phyloP scores from a whole-genome alignment of 1,140 invertebrate genomes.

The Battus philenor region DNA sequence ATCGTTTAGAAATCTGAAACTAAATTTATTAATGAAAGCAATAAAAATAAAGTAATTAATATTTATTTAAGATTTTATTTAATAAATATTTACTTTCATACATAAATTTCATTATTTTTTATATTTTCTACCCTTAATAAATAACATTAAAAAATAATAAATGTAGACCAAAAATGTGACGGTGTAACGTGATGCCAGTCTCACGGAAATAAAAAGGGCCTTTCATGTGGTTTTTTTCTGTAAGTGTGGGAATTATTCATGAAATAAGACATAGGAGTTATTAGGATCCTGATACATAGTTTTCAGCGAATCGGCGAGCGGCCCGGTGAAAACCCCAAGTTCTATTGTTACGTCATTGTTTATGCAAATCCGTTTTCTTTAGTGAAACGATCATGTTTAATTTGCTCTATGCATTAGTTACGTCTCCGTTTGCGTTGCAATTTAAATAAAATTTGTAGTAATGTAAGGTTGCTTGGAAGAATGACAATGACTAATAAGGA shows the following conservation, averaged over 20 bases:
- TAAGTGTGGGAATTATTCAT: constrained; percentile 5
- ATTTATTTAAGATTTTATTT: too few relatives aligned
- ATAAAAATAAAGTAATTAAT: too few relatives aligned
- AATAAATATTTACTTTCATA: too few relatives aligned
- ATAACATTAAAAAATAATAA: too few relatives aligned
- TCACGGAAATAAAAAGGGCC: constrained; percentile 1
- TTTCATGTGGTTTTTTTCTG: constrained; percentile 5
- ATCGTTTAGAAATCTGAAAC: too few relatives aligned
- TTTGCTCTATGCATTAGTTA: constrained; percentile 21
- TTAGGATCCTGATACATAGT: constrained; percentile 41
- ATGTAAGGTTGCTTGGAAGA: too few relatives aligned
- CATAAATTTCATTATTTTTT: too few relatives aligned
- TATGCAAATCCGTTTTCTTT: constrained; percentile 53
- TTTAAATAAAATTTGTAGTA: constrained; percentile 4
- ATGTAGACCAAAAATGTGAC: too few relatives aligned
- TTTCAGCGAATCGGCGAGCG: constrained; percentile 46
- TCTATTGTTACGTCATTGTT: constrained; percentile 43
- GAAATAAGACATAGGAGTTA: constrained; percentile 1
- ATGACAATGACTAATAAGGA: too few relatives aligned
- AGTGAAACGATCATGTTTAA: constrained; percentile 40
- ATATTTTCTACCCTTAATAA: too few relatives aligned
- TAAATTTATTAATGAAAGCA: too few relatives aligned
- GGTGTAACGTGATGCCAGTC: constrained; percentile 21
- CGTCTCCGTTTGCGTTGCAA: neutral
- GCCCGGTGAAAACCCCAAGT: constrained; percentile 47